Evolutionary conservation across 2,888 invertebrate genomes (phyloP), one percentile per base, ranked within the genome.

Genomic region (Drosophila neonasuta): DNA sequence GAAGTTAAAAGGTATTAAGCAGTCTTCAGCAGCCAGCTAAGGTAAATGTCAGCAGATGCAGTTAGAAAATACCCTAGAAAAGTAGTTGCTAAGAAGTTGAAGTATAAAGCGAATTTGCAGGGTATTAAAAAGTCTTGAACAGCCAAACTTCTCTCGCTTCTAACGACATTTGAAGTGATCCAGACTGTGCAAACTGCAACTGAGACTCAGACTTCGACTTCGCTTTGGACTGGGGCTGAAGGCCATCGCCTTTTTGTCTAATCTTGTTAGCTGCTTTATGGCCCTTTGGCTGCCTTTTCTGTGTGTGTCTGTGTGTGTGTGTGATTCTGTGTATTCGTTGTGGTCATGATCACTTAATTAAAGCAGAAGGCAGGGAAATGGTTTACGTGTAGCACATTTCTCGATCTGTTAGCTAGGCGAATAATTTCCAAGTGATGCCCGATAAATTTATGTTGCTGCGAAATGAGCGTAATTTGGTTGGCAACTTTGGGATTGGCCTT

Each of bases 381-480:
- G 20, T 34, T 32, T 45, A 34, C 45, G 64, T 46, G 29, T 55
- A 51, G 45, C 50, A 42, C 50, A 42, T 63, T 69, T 69, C 58
- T 58, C 50, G 54, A 58, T 57, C 56, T 68, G 39, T n/a, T 3
- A 44, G 48, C 46, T 42, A 74, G 29, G 71, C 57, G 51, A 46
- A 61, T 51, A 56, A 41, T 63, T 60, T 57, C 44, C 55, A 66
- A 66, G 65, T 76, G 83, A 80, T 86, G 71, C 58, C 58, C 68
- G 84, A 84, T 84, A 84, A 86, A 86, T 80, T 86, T 83, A 83
- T 86, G 73, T 68, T 55, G 74, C 74, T 66, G 62, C 68, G 58
- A 80, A 84, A 85, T 86, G 76, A 86, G 86, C 84, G 84, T 84
- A 84, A 86, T 84, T 84, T 84, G 83, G 85, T 82, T 74, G 74